A percentile compares a stretch with the other conserved stretches of the same genome.
These are phyloP conservation scores for Microtus richardsoni DNA, from an alignment of 2,113 vertebrate genomes.

Conservation along the genomic window DNA sequence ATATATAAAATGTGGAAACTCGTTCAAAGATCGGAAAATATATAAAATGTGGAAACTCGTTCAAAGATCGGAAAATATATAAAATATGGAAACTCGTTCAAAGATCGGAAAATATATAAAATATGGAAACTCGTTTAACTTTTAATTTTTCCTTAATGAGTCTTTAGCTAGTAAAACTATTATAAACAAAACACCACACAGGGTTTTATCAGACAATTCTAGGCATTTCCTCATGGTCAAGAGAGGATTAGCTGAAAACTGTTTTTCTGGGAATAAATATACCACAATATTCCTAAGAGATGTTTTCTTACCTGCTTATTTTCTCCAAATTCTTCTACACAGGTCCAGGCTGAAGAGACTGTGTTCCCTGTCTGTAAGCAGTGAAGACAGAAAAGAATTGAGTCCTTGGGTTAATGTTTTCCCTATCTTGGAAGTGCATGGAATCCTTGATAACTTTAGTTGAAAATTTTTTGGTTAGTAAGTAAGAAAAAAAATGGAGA, in stretches of 20 bases:
- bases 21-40: conserved; percentile 37
- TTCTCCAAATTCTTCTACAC: conserved; percentile 79
- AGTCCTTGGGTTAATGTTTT: conserved; percentile 73
- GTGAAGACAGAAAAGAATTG: conserved; percentile 79
- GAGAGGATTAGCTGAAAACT: conserved; percentile 26
- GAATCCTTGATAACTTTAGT: conserved; percentile 76
- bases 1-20: not conserved
- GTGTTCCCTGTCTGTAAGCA: conserved; percentile 76
- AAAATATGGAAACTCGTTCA: not conserved
- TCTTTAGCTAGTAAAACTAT: conserved; percentile 33
- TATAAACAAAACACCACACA: conserved; percentile 18
- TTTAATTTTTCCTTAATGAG: conserved; percentile 15
- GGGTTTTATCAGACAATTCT: conserved; percentile 2
- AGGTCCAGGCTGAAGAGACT: conserved; percentile 77
- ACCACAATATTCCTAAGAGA: conserved; percentile 1
- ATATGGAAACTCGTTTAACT: conserved; percentile 14
- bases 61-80: conserved; percentile 38
- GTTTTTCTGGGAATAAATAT: conserved; percentile 48
- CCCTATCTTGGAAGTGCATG: conserved; percentile 73
- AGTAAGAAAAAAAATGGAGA: conserved; percentile 64
- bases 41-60: not conserved
- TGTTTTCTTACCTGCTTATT: conserved; percentile 77
- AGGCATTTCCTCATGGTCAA: not conserved
- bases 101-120: conserved; percentile 40
- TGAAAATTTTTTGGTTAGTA: conserved; percentile 66